phyloP scores from a whole-genome alignment of 1,140 invertebrate genomes.

The Caenorhabditis tropicalis region DNA sequence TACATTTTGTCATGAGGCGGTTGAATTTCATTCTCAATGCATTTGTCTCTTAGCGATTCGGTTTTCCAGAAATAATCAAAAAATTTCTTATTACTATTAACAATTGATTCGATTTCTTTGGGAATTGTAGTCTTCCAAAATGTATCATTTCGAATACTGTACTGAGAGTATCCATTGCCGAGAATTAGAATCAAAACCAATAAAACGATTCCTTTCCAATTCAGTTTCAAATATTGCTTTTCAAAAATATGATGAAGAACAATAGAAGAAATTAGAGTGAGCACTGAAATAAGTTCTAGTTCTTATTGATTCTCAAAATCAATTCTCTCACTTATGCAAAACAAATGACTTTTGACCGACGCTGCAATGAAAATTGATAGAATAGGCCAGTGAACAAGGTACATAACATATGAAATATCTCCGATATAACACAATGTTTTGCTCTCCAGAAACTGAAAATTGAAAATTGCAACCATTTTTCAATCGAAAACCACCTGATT shows the following conservation, averaged over 20 bases:
- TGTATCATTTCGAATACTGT: neutral
- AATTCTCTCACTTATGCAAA: neutral
- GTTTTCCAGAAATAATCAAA: neutral
- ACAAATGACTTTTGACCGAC: neutral
- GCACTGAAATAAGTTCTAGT: neutral
- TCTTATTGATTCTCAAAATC: neutral
- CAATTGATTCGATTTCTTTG: neutral
- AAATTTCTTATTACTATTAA: neutral
- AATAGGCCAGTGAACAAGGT: constrained; percentile 46
- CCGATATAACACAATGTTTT: constrained; percentile 23
- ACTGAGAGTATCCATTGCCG: neutral
- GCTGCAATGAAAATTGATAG: neutral
- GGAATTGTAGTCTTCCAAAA: neutral
- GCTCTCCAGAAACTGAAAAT: neutral
- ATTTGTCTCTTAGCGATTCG: neutral
- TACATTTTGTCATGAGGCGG: neutral
- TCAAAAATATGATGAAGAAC: neutral
- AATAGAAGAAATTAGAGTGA: neutral
- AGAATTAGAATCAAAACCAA: neutral
- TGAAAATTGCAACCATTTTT: neutral
- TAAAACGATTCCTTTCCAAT: neutral
- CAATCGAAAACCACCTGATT: neutral
- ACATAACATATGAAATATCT: constrained; percentile 42
- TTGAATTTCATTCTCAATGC: neutral
- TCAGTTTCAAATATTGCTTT: neutral